Conservation (phyloP, 2,797 vertebrate genomes). For the Gambelia wislizenii region DNA sequence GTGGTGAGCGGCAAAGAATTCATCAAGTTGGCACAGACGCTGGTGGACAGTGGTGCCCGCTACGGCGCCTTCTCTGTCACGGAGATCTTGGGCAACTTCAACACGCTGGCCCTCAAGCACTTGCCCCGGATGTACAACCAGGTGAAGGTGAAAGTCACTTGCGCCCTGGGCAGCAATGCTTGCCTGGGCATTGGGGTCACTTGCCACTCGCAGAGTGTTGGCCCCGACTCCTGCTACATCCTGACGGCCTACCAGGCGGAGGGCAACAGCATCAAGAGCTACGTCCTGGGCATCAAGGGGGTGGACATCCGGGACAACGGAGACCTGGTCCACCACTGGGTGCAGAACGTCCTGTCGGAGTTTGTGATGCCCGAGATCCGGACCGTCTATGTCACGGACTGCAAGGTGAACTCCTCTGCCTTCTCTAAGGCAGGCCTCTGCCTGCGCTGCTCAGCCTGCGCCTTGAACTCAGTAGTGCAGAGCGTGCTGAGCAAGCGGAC, state of each 20-base stretch:
- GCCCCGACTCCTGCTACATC: constrained; percentile 93
- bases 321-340: constrained; percentile 97
- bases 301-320: constrained; percentile 90
- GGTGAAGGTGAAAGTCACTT: constrained; percentile 98
- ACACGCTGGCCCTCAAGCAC: constrained; percentile 94
- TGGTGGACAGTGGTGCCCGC: constrained; percentile 96
- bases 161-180: constrained; percentile 93
- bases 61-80: constrained; percentile 96
- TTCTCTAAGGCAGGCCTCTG: constrained; percentile 92
- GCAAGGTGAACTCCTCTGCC: constrained; percentile 86
- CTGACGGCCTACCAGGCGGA: constrained; percentile 96
- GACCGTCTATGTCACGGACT: constrained; percentile 95
- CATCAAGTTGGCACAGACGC: constrained; percentile 95
- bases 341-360: constrained; percentile 97
- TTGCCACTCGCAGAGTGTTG: constrained; percentile 93
- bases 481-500: constrained; percentile 95
- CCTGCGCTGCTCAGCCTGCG: constrained; percentile 93
- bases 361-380: constrained; percentile 99
- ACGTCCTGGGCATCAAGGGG: constrained; percentile 93
- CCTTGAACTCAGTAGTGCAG: constrained; percentile 93
- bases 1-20: constrained; percentile 97
- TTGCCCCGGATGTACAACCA: constrained; percentile 99
- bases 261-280: constrained; percentile 92
- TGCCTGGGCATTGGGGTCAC: constrained; percentile 95
- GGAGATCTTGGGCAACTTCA: constrained; percentile 95